Conservation (phyloP, 30 jellyfish, hydroid and myxozoan species). For the Mastigias papua region DNA sequence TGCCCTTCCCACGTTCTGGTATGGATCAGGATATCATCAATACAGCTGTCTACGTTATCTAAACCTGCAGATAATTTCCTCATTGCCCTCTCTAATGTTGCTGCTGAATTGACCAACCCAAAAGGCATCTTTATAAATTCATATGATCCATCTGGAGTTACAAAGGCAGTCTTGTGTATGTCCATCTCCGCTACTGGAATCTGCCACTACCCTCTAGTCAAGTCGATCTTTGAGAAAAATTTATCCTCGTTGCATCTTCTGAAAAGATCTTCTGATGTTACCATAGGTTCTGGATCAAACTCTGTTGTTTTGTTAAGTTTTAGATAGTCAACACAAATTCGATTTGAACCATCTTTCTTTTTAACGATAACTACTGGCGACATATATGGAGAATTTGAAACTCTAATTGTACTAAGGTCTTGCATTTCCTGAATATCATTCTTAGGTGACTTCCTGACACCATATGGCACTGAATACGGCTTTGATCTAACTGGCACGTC, state of each 20-base stretch:
- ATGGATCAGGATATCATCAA: constrained; percentile 63
- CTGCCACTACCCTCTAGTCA: constrained; percentile 59
- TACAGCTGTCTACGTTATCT: constrained; percentile 22
- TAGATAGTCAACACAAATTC: constrained; percentile 40
- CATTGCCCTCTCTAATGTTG: constrained; percentile 43
- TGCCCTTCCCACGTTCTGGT: constrained; percentile 66
- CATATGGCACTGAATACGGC: constrained; percentile 63
- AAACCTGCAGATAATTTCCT: constrained; percentile 43
- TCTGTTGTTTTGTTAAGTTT: constrained; percentile 33
- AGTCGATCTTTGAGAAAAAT: constrained; percentile 44
- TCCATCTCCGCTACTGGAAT: constrained; percentile 30
- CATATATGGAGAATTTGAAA: constrained; percentile 52
- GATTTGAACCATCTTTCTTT: constrained; percentile 39
- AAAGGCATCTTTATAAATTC: constrained; percentile 50
- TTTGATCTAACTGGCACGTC: constrained; percentile 62
- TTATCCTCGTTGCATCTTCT: constrained; percentile 27
- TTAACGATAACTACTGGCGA: constrained; percentile 57
- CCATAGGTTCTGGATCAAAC: constrained; percentile 61
- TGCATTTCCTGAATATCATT: constrained; percentile 55
- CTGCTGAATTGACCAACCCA: constrained; percentile 51
- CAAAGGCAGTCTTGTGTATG: constrained; percentile 36
- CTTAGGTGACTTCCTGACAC: constrained; percentile 51
- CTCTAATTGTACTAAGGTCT: constrained; percentile 41
- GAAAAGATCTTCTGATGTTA: constrained; percentile 42
- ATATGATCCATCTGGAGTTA: constrained; percentile 55